Base-by-base conservation (phyloP, 2,113 vertebrate genomes). In the Copsychus sechellarum region DNA sequence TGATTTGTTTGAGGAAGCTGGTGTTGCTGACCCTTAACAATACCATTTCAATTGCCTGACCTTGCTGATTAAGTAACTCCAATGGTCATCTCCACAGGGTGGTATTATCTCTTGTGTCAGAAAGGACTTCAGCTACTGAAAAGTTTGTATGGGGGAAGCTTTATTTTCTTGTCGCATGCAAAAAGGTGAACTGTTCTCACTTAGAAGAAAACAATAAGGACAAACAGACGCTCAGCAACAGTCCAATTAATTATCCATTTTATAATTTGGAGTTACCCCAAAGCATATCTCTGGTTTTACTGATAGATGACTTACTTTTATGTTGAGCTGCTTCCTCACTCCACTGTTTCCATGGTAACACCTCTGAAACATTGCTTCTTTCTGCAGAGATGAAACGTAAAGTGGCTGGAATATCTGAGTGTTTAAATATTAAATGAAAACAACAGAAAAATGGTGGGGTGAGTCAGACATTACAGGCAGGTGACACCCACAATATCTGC, bases 271-370 rank as follows among this genome's bases (percentile, higher is more conserved):
- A 94, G 81, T 90, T 96, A 89, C 90, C 92, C 82, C 60, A 85
- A 94, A 93, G 90, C 78, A 82, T 93, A 74, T 93, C 87, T 84
- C 74, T 90, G 76, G 47, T 91, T 97, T 97, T 97, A 97, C 97
- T 95, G 92, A 94, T 85, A 94, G 97, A 96, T 15, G 92, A 95
- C 90, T 97, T 94, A 81, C 96, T 97, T 96, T 97, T 96, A 82
- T 96, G 96, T 96, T 97, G 92, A 95, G 93, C 97, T 96, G 91
- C 96, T 97, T 92, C 93, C 96, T 97, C 81, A 14, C 95, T 97
- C 96, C 88, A 81, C 91, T 81, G 97, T 98, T 98, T 96, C 98
- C 97, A 98, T 98, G 97, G 97, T 64, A 97, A 98, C 96, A 25
- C 86, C 90, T 96, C 95, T 98, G 97, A 98, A 97, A 98, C 97